Evolutionary conservation across 1,140 invertebrate species (phyloP), one percentile per base, ranked within the genome.

Genomic region (Sycophila sp.): DNA sequence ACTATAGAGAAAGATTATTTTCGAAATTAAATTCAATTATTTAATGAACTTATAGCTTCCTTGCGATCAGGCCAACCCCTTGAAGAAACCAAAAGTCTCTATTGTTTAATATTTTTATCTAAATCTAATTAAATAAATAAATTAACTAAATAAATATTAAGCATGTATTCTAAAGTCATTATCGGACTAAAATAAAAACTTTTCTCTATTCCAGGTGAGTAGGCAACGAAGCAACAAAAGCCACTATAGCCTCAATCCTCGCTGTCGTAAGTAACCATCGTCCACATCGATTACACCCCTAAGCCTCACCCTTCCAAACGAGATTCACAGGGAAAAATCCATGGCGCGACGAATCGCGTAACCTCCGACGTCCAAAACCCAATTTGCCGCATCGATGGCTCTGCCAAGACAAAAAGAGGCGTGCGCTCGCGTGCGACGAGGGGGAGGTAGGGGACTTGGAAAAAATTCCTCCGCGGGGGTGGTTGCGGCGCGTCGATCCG

Each of bases 401-500:
- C 38, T 34, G 22, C 24, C 38, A 22, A 15, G 38, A 42, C 17
- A 60, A 36, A 42, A 24, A 38, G 55, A 58, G 55, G 26, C 28
- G 28, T 13, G 40, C 40, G 40, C 40, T 15, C 40, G 17, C 17
- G 49, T 28, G 15, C 10, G 32, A 28, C 10, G 38, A 24, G 15
- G 11, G 2, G 19, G n/a, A 11, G n/a, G 8, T 30, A 36, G 28
- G n/a, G n/a, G n/a, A n/a, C n/a, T n/a, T n/a, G 32, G 30, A 60
- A 60, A 60, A 60, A 60, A 60, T 60, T 60, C 24, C 56, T 38
- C 4, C 34, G 7, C 36, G 53, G 30, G 5, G 55, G 2, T 15
- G n/a, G n/a, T 4, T 32, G 34, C 34, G 10, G 34, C 24, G 68
- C 66, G 72, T 65, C 64, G 67, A 69, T 67, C 63, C 62, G 75